Evolutionary conservation across 2,888 invertebrate genomes (phyloP).

Genomic region (Perithous albicinctus): DNA sequence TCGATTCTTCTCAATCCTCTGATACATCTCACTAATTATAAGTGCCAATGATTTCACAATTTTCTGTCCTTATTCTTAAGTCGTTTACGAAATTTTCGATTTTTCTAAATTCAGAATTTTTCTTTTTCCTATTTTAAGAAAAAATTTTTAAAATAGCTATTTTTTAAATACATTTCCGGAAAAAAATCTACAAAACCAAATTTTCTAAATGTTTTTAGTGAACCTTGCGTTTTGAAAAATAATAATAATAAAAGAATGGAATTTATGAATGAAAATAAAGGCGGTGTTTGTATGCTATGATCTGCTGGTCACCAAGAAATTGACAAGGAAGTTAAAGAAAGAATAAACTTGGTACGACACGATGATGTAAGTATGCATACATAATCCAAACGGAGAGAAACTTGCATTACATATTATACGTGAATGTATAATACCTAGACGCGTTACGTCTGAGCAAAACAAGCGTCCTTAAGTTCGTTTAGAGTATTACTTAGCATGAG

Average conservation of each 20-base stretch:
- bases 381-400: background rate
- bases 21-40: constrained; percentile 2
- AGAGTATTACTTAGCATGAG: constrained; percentile 29
- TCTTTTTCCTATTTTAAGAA: too few relatives aligned
- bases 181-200: too few relatives aligned
- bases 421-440: background rate
- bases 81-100: too few relatives aligned
- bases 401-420: background rate
- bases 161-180: too few relatives aligned
- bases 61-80: too few relatives aligned
- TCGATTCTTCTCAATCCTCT: constrained; percentile 1
- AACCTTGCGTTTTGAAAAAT: too few relatives aligned
- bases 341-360: background rate
- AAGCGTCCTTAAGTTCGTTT: constrained; percentile 26
- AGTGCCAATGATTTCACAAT: constrained; percentile 18
- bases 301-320: background rate
- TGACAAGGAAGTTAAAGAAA: background rate
- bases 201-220: too few relatives aligned
- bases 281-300: background rate
- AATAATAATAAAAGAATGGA: too few relatives aligned
- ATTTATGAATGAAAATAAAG: too few relatives aligned
- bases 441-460: constrained; percentile 5
- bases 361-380: background rate
- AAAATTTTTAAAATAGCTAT: too few relatives aligned
- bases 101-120: too few relatives aligned